A percentile compares a stretch with the other conserved stretches of the same genome.
These are phyloP conservation scores for Anthopleura xanthogrammica DNA, from an alignment of 92 coral and sea anemone genomes.

Conservation along the genomic window DNA sequence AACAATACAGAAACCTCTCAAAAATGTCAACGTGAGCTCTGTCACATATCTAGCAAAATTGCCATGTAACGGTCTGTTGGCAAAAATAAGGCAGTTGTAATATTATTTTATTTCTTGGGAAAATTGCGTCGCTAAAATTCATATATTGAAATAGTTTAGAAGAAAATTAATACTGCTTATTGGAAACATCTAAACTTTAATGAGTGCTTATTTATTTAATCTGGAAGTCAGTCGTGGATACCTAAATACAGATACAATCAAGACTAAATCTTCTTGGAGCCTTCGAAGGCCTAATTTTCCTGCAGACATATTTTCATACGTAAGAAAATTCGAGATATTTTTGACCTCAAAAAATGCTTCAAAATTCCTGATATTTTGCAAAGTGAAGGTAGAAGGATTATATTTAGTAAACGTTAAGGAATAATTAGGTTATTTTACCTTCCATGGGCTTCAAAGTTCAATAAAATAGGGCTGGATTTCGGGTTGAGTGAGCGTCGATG, in stretches of 20 bases:
- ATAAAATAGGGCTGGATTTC: slow-evolving; percentile 49
- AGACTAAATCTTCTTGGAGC: not conserved
- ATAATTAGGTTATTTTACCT: slow-evolving; percentile 50
- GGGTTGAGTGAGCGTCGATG: slow-evolving; percentile 73
- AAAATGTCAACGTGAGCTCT: no score
- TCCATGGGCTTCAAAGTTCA: slow-evolving; percentile 75
- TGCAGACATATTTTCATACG: not conserved
- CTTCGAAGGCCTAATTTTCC: not conserved
- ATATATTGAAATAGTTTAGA: not conserved
- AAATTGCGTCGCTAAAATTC: not conserved
- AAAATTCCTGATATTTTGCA: not conserved
- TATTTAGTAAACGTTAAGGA: not conserved
- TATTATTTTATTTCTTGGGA: no score
- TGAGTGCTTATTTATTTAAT: not conserved
- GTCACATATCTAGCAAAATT: no score
- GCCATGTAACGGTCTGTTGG: not conserved
- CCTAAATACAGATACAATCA: not conserved
- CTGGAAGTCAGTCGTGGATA: not conserved
- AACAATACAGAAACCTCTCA: no score
- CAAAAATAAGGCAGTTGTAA: not conserved
- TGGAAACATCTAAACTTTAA: not conserved
- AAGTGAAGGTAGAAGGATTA: not conserved
- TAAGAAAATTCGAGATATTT: not conserved
- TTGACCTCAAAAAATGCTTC: not conserved
- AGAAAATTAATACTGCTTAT: not conserved